Base-by-base conservation (phyloP, 1,140 invertebrate species). In the Drosophila subpulchrella region DNA sequence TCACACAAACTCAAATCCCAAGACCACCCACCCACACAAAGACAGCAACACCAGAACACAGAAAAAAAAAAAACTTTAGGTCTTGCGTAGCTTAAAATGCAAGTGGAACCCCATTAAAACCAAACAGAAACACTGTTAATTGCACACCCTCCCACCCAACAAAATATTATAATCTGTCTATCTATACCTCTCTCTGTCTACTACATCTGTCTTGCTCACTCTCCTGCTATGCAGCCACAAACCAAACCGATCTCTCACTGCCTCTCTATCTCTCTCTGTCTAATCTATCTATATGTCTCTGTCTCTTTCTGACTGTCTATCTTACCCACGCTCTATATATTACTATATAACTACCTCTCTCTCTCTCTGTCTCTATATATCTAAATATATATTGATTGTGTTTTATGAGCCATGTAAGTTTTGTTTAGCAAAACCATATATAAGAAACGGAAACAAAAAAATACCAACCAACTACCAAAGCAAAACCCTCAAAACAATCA, bases 371-470 rank as follows among this genome's bases (percentile, higher is more conserved):
- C 46, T 60, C 47, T 54, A 41, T 61, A 51, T 65, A 46, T 66
- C 56, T 57, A 58, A 65, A 81, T 77, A 83, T 67, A 89, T 70
- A 88, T 57, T 88, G 82, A 79, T 88, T 88, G 84, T 88, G 65
- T 80, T 89, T 84, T 77, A 53, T 88, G 84, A 89, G 81, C 84
- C 75, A 84, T 78, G 84, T 88, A 77, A 74, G 79, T 88, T 88
- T 83, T 88, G 73, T 89, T 88, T 89, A 88, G 84, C 82, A 65
- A 85, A 86, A 70, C 67, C 58, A 76, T 67, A 76, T 76, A 59
- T 65, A 67, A 72, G 63, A 70, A 68, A 56, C 60, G 36, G 56
- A 72, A 72, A 75, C 56, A 34, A 50, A 60, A 41, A 56, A 57
- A 12, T 56, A 55, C 32, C 17, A 38, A 55, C 30, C 36, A 53